These are phyloP conservation scores for Nemurella pictetii DNA, from an alignment of 2,888 invertebrate species.

Conservation along the genomic window DNA sequence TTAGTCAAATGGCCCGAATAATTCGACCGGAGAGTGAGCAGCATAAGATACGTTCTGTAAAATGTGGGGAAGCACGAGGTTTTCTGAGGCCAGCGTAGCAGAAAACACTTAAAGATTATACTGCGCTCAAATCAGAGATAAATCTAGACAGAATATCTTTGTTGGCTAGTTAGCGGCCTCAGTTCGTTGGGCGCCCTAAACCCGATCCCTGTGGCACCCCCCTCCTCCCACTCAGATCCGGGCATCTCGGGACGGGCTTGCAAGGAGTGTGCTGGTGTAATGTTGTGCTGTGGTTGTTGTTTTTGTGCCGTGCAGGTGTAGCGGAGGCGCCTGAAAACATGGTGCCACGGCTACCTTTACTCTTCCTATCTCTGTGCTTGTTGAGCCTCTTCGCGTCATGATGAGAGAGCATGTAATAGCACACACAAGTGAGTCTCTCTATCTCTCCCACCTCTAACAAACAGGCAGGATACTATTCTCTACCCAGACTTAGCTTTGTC, in stretches of 20 bases:
- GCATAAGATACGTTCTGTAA: too few relatives aligned
- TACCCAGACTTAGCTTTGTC: constrained; percentile 2
- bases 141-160: too few relatives aligned
- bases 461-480: neutral
- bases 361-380: constrained; percentile 56
- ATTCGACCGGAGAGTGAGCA: too few relatives aligned
- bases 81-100: too few relatives aligned
- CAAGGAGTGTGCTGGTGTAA: neutral
- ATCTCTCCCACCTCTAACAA: neutral
- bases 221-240: too few relatives aligned
- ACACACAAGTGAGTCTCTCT: constrained; percentile 36
- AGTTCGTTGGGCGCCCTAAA: neutral
- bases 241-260: neutral
- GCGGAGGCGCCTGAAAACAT: constrained; percentile 40
- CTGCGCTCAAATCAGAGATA: too few relatives aligned
- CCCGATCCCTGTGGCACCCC: neutral
- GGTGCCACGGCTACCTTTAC: constrained; percentile 47
- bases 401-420: constrained; percentile 38
- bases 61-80: neutral
- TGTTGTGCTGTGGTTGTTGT: constrained; percentile 11
- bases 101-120: too few relatives aligned
- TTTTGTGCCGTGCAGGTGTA: constrained; percentile 49
- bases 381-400: constrained; percentile 46
- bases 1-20: too few relatives aligned
- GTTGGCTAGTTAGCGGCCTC: too few relatives aligned